A percentile compares a stretch with the other conserved stretches of the same genome.
Evolutionary conservation across 2,797 vertebrate species (phyloP).

Genomic region (Heteromormyrus szaboi): DNA sequence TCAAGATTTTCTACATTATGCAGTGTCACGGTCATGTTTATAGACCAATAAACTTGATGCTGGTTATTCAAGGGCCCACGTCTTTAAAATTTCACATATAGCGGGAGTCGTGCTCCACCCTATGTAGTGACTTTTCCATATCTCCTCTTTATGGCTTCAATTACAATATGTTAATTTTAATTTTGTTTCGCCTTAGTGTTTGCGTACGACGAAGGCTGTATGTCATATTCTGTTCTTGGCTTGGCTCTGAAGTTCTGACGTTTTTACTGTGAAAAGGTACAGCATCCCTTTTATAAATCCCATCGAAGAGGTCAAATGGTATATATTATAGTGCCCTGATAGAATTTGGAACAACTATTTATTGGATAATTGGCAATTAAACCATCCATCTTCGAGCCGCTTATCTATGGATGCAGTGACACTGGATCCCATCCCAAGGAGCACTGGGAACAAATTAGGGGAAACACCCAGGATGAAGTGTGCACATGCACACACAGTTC

Average conservation of each 20-base stretch:
- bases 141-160: neutral
- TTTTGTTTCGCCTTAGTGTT: neutral
- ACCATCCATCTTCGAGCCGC: neutral
- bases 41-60: neutral
- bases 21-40: neutral
- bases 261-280: neutral
- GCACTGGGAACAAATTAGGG: neutral
- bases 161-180: neutral
- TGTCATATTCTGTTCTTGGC: neutral
- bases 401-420: neutral
- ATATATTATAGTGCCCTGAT: neutral
- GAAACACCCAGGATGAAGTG: neutral
- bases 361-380: neutral
- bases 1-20: neutral
- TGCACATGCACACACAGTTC: neutral
- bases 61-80: neutral
- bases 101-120: neutral
- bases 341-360: neutral
- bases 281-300: neutral
- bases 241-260: neutral
- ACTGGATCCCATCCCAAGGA: neutral
- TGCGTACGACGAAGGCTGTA: neutral
- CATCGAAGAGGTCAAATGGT: neutral
- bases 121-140: neutral
- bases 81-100: neutral